These are phyloP conservation scores for Falco novaeseelandiae DNA, from an alignment of 2,797 vertebrate species.

Conservation along the genomic window DNA sequence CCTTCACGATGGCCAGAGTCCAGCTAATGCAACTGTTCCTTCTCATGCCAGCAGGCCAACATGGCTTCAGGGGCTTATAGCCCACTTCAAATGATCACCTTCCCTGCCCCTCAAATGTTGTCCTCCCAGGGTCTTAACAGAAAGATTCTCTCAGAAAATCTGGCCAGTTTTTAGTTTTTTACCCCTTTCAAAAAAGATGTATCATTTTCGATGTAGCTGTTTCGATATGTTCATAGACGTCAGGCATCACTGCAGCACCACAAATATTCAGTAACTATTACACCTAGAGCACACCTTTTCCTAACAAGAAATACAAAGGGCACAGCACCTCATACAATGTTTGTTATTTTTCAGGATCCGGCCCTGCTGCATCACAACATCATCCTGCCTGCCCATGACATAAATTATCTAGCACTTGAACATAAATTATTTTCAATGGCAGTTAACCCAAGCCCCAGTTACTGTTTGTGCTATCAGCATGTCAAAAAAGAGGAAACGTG, in stretches of 20 bases:
- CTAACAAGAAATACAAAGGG: background rate
- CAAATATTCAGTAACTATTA: background rate
- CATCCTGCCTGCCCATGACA: background rate
- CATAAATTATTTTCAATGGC: background rate
- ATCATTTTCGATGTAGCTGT: background rate
- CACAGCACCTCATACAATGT: rapidly evolving
- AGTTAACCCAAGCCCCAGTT: background rate
- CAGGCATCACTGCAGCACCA: background rate
- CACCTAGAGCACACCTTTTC: background rate
- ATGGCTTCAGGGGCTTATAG: rapidly evolving
- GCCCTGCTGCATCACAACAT: background rate
- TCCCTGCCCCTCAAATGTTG: rapidly evolving
- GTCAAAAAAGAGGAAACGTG: background rate
- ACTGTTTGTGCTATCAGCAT: background rate
- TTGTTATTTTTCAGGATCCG: background rate
- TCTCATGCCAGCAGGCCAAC: background rate
- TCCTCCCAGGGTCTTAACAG: rapidly evolving
- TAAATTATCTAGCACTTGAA: background rate
- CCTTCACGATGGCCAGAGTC: rapidly evolving
- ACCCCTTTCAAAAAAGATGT: background rate
- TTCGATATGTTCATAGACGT: background rate
- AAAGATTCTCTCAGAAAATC: background rate
- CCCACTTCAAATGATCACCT: rapidly evolving
- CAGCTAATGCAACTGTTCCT: background rate
- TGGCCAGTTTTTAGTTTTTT: background rate